A percentile compares a stretch with the other conserved stretches of the same genome.
phyloP scores from a whole-genome alignment of 2,113 vertebrate genomes.

The Pycnonotus jocosus region DNA sequence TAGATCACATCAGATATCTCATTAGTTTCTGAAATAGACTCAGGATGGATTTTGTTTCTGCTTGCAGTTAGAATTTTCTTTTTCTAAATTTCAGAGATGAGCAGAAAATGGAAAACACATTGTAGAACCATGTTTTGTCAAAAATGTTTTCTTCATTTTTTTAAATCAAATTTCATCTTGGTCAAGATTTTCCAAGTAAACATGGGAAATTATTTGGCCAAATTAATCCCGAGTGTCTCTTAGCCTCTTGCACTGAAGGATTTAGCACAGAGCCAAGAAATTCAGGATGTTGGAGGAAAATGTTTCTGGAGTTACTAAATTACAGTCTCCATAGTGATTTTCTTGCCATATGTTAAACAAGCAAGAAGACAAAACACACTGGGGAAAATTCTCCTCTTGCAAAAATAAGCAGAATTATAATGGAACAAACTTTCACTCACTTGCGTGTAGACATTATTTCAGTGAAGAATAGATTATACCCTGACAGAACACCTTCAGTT shows the following conservation, averaged over 20 bases:
- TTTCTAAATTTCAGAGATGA: neutral
- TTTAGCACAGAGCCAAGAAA: neutral
- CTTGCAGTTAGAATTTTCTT: neutral
- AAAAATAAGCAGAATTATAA: neutral
- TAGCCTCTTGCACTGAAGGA: neutral
- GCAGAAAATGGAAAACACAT: slow-evolving; percentile 7
- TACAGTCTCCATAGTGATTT: slow-evolving; percentile 8
- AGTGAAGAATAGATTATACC: neutral
- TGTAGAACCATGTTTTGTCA: neutral
- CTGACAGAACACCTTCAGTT: neutral
- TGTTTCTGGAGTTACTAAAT: neutral
- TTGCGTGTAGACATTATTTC: neutral
- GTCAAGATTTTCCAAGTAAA: slow-evolving; percentile 27
- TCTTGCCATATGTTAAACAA: slow-evolving; percentile 28
- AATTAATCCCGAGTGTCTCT: neutral
- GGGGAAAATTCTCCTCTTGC: neutral
- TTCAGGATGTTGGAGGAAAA: slow-evolving; percentile 5
- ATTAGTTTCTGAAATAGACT: neutral
- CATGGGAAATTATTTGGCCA: neutral
- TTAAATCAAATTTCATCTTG: neutral
- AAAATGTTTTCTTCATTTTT: neutral
- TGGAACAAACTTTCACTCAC: neutral
- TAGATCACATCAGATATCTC: neutral
- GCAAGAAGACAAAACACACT: slow-evolving; percentile 4
- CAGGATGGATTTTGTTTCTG: neutral